Evolutionary conservation across 2,797 vertebrate species (phyloP).

Genomic region (Channa striata): DNA sequence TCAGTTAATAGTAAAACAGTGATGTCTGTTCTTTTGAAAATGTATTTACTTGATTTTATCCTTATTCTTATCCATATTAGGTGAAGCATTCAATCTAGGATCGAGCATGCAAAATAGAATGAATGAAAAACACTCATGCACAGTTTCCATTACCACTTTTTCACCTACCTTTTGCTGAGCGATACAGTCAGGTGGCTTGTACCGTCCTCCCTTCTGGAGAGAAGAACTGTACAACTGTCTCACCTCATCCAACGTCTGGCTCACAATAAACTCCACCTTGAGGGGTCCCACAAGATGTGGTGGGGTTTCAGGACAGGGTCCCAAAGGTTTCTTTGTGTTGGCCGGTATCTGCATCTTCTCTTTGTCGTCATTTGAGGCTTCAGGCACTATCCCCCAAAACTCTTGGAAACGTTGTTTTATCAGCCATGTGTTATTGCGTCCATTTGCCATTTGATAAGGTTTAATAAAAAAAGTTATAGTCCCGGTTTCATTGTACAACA

Average conservation of each 20-base stretch:
- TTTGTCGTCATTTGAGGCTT: fast-evolving
- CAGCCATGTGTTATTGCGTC: fast-evolving
- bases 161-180: slow-evolving; percentile 69
- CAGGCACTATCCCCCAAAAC: fast-evolving
- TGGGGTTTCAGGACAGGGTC: slow-evolving; percentile 56
- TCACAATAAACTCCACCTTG: slow-evolving; percentile 43
- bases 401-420: fast-evolving
- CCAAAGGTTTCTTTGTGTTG: neutral
- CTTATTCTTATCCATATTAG: neutral
- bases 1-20: too few relatives aligned
- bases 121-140: too few relatives aligned
- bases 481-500: neutral
- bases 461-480: fast-evolving
- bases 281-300: slow-evolving; percentile 62
- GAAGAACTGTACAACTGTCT: fast-evolving
- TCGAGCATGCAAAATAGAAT: neutral
- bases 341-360: fast-evolving
- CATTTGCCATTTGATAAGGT: fast-evolving
- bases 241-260: slow-evolving; percentile 43
- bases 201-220: slow-evolving; percentile 60
- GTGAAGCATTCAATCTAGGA: too few relatives aligned
- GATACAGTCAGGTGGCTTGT: slow-evolving; percentile 62
- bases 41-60: too few relatives aligned
- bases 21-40: neutral
- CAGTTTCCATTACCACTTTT: neutral